A percentile compares a stretch with the other conserved stretches of the same genome.
phyloP scores from a whole-genome alignment of 2,797 vertebrate genomes.

The Coreius guichenoti region DNA sequence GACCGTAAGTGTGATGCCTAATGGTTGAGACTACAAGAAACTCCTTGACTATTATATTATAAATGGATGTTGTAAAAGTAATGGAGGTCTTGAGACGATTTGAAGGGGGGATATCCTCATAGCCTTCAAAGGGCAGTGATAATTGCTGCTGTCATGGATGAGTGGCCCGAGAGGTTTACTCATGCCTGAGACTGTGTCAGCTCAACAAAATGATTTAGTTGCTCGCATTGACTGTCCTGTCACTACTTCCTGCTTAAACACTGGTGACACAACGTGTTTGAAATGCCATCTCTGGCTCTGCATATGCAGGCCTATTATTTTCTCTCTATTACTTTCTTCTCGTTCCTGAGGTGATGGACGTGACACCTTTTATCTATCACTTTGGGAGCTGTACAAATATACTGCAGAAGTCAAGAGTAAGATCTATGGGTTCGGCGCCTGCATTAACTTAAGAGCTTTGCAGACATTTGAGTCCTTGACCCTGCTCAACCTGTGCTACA shows the following conservation, averaged over 20 bases:
- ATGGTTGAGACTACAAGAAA: neutral
- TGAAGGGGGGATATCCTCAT: neutral
- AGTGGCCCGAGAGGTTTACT: constrained; percentile 10
- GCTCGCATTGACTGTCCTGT: neutral
- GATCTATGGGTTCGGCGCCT: constrained; percentile 17
- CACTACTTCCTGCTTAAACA: constrained; percentile 12
- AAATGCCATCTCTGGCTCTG: constrained; percentile 21
- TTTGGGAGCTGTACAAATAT: constrained; percentile 9
- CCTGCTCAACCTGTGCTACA: constrained; percentile 46
- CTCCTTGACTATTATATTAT: neutral
- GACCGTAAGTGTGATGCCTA: neutral
- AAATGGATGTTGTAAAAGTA: constrained; percentile 6
- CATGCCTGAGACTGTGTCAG: neutral
- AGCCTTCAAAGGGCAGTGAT: constrained; percentile 1
- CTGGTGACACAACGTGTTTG: neutral
- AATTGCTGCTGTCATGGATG: constrained; percentile 37
- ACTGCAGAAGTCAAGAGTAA: neutral
- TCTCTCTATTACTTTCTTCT: constrained; percentile 21
- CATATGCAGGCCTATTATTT: neutral
- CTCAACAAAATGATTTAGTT: constrained; percentile 24
- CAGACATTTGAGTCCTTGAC: constrained; percentile 45
- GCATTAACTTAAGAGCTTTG: constrained; percentile 41
- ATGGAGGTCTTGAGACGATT: neutral
- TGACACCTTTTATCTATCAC: constrained; percentile 36
- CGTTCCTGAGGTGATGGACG: constrained; percentile 54